Evolutionary conservation across 2,797 vertebrate genomes (phyloP), one percentile per base, ranked within the genome.

Genomic region (Emys orbicularis): DNA sequence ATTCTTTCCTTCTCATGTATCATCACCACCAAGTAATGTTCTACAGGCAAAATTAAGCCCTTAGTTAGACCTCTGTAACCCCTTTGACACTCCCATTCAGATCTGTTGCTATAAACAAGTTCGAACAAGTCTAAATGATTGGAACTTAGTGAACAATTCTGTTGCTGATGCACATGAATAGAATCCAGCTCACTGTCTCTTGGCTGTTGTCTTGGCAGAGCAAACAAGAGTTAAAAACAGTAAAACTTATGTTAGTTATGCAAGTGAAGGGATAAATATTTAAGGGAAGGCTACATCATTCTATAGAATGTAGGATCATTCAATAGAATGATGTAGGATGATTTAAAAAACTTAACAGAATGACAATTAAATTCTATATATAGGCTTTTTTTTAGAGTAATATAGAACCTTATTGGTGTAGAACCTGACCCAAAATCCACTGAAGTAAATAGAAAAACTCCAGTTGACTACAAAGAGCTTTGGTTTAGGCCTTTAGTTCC

Each of bases 311-410:
- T 50, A 50, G 50, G 15, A 50, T 50, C 50, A 50, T 50, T 50
- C 5, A 15, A 54, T 54, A 54, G 21, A 54, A 54, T 25, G 23
- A 54, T 52, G 56, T 50, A 65, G 1, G 3, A 79, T 93, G 88
- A 90, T 92, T 93, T 84, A 86, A 95, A 93, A 84, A 61, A 21
- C 44, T 89, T 19, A 44, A 18, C 88, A 84, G 53, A 86, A 81
- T 61, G 49, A 59, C 31, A 82, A 49, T 94, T 95, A 76, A 91
- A 96, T 89, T 87, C 93, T 89, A 6, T 81, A 25, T 84, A 54
- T 91, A 93, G 37, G 34, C 27, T 84, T 93, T 92, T 53, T 84
- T 93, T 92, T 94, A 95, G 93, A 89, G 93, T 94, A 97, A 95
- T 84, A 94, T 87, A 94, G 76, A 50, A 91, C 13, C 52, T 44